Conservation (phyloP, 2,797 vertebrate genomes). For the Champsocephalus gunnari region DNA sequence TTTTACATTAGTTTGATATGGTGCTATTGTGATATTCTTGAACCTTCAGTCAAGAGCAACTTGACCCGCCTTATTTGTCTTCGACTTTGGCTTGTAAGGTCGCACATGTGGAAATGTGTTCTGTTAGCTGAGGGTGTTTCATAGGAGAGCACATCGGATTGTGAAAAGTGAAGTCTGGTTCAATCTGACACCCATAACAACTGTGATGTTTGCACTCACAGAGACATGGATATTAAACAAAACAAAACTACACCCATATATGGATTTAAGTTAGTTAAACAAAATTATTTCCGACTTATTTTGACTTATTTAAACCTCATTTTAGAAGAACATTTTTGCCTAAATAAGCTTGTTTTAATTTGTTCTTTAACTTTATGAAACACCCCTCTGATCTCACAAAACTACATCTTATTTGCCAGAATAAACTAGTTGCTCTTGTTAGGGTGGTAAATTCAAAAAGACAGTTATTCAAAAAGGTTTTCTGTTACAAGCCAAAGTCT, state of each 20-base stretch:
- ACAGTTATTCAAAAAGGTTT: not conserved
- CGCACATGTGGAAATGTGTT: slow-evolving; percentile 18
- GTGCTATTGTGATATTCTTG: slow-evolving; percentile 78
- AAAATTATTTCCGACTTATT: no score
- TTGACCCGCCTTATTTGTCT: slow-evolving; percentile 56
- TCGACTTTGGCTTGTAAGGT: slow-evolving; percentile 52
- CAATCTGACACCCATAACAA: not conserved
- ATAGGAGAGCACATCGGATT: slow-evolving; percentile 2
- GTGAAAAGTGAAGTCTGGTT: slow-evolving; percentile 3
- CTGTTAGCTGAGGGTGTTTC: slow-evolving; percentile 36
- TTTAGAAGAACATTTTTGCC: no score
- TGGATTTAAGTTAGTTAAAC: no score
- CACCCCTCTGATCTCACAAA: slow-evolving; percentile 28
- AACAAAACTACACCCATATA: not conserved
- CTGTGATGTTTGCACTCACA: not conserved
- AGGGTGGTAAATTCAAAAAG: not conserved
- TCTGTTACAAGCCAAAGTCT: slow-evolving; percentile 32
- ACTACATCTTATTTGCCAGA: slow-evolving; percentile 13
- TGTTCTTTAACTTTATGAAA: slow-evolving; percentile 24
- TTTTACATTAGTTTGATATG: slow-evolving; percentile 74
- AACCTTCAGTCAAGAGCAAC: slow-evolving; percentile 58
- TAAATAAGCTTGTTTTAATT: not conserved
- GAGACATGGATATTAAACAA: not conserved
- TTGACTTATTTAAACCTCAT: not conserved
- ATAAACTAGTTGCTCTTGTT: not conserved